These are phyloP conservation scores for Alces alces DNA, from an alignment of 2,113 vertebrate species.

Conservation along the genomic window DNA sequence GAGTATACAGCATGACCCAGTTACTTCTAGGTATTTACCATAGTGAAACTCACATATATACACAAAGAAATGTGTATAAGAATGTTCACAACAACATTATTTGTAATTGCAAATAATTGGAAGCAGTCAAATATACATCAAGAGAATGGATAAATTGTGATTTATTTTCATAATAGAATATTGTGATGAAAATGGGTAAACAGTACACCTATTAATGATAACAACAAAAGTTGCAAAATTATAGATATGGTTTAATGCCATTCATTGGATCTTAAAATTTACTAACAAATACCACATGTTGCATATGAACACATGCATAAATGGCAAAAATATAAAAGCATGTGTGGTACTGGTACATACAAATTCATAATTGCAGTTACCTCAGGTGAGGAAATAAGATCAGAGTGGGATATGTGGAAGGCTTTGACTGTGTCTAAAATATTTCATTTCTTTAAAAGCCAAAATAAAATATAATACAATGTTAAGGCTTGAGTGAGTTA, in stretches of 20 bases:
- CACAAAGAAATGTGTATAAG: neutral
- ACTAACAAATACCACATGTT: neutral
- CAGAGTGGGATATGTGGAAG: neutral
- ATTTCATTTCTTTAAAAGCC: neutral
- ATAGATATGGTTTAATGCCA: neutral
- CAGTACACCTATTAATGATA: neutral
- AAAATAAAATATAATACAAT: neutral
- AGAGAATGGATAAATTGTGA: neutral
- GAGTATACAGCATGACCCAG: neutral
- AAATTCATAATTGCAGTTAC: neutral
- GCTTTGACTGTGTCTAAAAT: neutral
- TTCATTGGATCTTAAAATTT: neutral
- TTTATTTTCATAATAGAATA: neutral
- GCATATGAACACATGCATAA: neutral
- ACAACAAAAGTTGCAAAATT: neutral
- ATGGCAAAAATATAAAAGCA: neutral
- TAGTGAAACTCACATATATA: neutral
- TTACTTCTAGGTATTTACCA: neutral
- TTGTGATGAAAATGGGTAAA: neutral
- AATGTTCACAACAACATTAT: neutral
- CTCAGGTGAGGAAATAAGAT: neutral
- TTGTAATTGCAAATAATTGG: neutral
- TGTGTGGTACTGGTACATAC: neutral
- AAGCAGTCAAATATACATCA: neutral
- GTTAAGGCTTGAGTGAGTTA: neutral